Base-by-base conservation (phyloP, 2,113 vertebrate genomes). In the Calypte anna region DNA sequence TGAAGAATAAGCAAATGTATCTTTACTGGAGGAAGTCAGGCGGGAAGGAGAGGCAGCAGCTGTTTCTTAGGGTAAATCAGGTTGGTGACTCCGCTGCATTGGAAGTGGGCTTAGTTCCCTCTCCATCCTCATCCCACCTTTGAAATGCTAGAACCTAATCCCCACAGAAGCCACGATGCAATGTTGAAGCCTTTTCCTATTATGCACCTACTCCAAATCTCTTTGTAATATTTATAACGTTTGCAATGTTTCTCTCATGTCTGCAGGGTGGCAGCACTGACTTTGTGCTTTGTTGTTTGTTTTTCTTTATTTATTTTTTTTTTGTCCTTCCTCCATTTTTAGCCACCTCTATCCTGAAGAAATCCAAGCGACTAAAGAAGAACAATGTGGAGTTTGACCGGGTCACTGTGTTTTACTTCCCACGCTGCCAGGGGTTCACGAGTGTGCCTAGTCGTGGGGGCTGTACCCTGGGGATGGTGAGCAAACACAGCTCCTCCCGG, bases 371-470 rank as follows among this genome's bases (percentile, higher is more conserved):
- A 44, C 87, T 97, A 3, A 98, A 98, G 66, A 97, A 98, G 16
- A 97, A 98, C 91, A 98, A 98, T 2, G 99, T 99, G 51, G 98
- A 98, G 76, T 99, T 99, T 31, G 98, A 99, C 95, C 98, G 98
- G 95, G 98, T 99, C 95, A 99, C 98, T 0, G 99, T 99, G 90
- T 99, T 98, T 98, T 99, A 99, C 98, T 99, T 99, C 96, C 98
- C 98, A 6, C 98, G 99, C 91, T 99, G 99, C 97, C 99, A 99
- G 97, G 99, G 99, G 46, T 99, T 99, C 98, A 99, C 99, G 61
- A 99, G 99, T 1, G 99, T 99, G 96, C 99, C 99, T 38, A 99
- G 99, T 95, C 98, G 98, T 0, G 99, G 99, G 5, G 99, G 99
- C 70, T 99, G 99, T 64, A 99, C 99, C n/a, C 97, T 99, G 85